Conservation (phyloP, 1,140 invertebrate species). For the Lanistes nyassanus region DNA sequence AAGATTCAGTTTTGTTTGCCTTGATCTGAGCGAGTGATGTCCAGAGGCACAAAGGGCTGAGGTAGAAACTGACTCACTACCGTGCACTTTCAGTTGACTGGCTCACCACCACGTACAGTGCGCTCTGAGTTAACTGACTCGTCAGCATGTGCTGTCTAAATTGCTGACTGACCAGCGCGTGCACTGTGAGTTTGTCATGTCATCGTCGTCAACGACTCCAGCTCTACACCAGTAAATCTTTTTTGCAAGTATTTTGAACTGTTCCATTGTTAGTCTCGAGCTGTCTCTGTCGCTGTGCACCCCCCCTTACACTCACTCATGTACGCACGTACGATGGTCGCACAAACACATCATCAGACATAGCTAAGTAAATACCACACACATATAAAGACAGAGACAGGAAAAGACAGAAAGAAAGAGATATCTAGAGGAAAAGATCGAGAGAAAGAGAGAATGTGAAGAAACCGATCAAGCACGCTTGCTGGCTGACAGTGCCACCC, state of each 20-base stretch:
- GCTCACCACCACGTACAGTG: too few species aligned
- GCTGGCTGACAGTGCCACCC: background rate
- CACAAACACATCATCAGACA: background rate
- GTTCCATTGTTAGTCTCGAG: too few species aligned
- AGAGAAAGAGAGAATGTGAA: background rate
- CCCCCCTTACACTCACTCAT: conserved; percentile 6
- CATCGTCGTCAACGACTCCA: background rate
- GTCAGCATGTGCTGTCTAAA: background rate
- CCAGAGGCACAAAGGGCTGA: background rate
- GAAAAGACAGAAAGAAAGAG: conserved; percentile 7
- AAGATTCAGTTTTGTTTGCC: background rate
- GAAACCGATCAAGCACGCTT: too few species aligned
- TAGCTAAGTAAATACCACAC: background rate
- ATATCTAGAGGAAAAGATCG: background rate
- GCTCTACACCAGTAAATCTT: background rate
- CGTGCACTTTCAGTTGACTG: too few species aligned
- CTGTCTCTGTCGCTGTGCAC: too few species aligned
- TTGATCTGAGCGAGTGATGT: background rate
- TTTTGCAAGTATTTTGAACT: background rate
- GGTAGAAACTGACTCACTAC: background rate
- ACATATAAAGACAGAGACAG: background rate
- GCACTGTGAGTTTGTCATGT: background rate
- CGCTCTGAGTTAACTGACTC: too few species aligned
- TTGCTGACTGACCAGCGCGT: background rate
- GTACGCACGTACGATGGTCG: background rate